These are phyloP conservation scores for Spodoptera littoralis DNA, from an alignment of 2,888 invertebrate species.

Conservation along the genomic window DNA sequence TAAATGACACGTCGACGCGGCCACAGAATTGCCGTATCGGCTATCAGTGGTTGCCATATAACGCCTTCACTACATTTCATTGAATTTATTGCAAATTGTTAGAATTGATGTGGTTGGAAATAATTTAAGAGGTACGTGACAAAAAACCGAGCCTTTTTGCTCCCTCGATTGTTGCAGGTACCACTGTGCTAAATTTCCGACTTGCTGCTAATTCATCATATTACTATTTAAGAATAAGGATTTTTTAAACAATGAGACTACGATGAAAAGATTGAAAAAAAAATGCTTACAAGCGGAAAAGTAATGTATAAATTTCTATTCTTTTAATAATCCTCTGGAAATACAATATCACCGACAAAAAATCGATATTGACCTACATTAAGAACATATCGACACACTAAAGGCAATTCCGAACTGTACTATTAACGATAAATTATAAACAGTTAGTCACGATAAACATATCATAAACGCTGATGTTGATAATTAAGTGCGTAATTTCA, in stretches of 20 bases:
- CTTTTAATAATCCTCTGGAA: slow-evolving; percentile 1
- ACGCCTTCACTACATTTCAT: slow-evolving; percentile 12
- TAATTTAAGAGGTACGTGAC: too few relatives aligned
- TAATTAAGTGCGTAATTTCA: slow-evolving; percentile 47
- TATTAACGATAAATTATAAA: slow-evolving; percentile 52
- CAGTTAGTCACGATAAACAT: slow-evolving; percentile 57
- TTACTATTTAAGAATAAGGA: too few relatives aligned
- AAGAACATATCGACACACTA: slow-evolving; percentile 31
- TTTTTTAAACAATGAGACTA: too few relatives aligned
- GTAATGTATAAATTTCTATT: too few relatives aligned
- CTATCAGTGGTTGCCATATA: slow-evolving; percentile 11
- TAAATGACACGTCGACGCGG: slow-evolving; percentile 22
- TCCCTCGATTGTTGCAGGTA: too few relatives aligned
- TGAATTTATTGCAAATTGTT: background rate
- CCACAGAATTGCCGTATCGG: slow-evolving; percentile 12
- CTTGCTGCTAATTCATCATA: too few relatives aligned
- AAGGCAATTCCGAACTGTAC: slow-evolving; percentile 32
- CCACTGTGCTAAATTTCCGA: too few relatives aligned
- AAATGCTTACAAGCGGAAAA: too few relatives aligned
- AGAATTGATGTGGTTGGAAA: too few relatives aligned
- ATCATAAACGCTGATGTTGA: slow-evolving; percentile 46
- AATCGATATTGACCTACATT: slow-evolving; percentile 26
- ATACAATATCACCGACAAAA: slow-evolving; percentile 15
- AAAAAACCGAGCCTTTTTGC: too few relatives aligned
- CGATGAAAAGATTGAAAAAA: too few relatives aligned